Percentiles rank a stretch among this genome's conserved stretches.
phyloP scores from a whole-genome alignment of 2,113 vertebrate genomes.

The Catharus bicknelli region DNA sequence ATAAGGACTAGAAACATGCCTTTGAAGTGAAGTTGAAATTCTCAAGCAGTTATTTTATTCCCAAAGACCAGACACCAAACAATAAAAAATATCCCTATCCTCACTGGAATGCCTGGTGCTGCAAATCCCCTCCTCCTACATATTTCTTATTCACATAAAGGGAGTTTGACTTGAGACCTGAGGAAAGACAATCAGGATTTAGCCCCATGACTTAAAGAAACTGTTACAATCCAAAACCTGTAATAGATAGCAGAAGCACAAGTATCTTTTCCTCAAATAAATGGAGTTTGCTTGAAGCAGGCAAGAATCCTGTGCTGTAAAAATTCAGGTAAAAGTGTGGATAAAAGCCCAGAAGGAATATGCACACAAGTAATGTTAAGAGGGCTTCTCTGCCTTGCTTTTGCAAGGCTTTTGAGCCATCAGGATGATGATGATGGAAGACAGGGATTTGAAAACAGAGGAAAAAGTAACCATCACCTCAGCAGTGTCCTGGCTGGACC shows the following conservation, averaged over 20 bases:
- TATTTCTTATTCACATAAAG: neutral
- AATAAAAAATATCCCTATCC: neutral
- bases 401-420: neutral
- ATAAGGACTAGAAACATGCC: neutral
- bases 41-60: neutral
- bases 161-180: neutral
- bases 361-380: neutral
- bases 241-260: neutral
- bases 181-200: neutral
- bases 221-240: neutral
- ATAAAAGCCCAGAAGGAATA: neutral
- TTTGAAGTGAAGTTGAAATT: constrained; percentile 20
- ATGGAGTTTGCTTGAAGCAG: neutral
- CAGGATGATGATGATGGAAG: neutral
- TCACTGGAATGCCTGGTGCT: neutral
- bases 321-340: neutral
- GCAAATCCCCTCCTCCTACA: neutral
- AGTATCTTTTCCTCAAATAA: neutral
- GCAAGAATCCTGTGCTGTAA: neutral
- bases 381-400: neutral
- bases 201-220: neutral
- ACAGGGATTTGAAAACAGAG: neutral
- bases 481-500: rapidly evolving
- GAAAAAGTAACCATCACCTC: neutral
- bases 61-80: neutral